A percentile compares a stretch with the other conserved stretches of the same genome.
Conservation (phyloP, 2,113 vertebrate genomes). For the Tragelaphus scriptus region DNA sequence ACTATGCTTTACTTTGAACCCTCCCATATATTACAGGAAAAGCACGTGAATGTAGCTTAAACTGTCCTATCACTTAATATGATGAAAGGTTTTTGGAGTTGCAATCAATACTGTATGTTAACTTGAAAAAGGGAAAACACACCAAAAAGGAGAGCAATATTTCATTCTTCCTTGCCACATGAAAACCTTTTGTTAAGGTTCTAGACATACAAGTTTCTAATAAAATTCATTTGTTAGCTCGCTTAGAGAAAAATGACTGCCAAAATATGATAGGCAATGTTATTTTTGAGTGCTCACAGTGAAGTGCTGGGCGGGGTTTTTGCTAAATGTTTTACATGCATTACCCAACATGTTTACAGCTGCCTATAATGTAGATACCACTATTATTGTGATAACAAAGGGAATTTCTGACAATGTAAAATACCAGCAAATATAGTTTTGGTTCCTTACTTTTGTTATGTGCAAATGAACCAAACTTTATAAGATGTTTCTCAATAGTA, state of each 20-base stretch:
- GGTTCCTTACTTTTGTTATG: not conserved
- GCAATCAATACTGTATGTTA: not conserved
- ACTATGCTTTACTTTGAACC: not conserved
- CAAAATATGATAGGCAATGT: not conserved
- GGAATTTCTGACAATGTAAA: not conserved
- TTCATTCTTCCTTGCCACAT: not conserved
- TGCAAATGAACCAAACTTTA: not conserved
- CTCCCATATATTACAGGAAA: not conserved
- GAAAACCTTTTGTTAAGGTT: not conserved
- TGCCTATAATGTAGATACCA: not conserved
- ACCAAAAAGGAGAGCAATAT: not conserved
- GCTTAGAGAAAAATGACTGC: not conserved
- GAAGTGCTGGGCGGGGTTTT: not conserved
- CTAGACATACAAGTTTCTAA: not conserved
- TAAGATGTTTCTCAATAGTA: not conserved
- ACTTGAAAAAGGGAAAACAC: not conserved
- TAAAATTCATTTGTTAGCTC: not conserved
- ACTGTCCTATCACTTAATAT: not conserved
- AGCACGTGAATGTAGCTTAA: not conserved
- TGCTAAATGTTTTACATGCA: not conserved
- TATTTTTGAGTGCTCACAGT: not conserved
- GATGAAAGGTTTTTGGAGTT: not conserved
- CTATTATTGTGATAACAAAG: not conserved
- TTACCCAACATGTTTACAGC: not conserved
- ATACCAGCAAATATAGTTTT: not conserved